Evolutionary conservation across 2,888 invertebrate genomes (phyloP).

Genomic region (Sabatieria punctata): DNA sequence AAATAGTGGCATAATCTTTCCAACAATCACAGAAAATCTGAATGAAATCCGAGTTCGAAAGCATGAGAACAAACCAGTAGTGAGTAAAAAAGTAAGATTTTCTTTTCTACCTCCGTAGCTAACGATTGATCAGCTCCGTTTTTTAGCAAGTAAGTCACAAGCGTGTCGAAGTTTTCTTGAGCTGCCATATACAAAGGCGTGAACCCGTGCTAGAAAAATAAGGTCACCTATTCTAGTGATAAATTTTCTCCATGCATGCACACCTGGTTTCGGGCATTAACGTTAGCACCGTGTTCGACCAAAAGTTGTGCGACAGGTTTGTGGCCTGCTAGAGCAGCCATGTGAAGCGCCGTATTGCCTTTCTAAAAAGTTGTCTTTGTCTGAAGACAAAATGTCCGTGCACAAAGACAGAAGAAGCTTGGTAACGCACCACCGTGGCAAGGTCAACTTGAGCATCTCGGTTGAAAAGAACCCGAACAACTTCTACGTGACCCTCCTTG

Average conservation of each 20-base stretch:
- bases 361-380: conserved; percentile 52
- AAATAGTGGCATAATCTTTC: conserved; percentile 16
- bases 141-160: conserved; percentile 74
- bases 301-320: conserved; percentile 84
- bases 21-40: no score
- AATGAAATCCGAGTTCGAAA: no score
- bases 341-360: conserved; percentile 96
- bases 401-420: no score
- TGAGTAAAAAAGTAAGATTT: no score
- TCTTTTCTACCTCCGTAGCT: conserved; percentile 65
- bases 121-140: conserved; percentile 95
- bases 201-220: conserved; percentile 67
- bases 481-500: no score
- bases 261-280: conserved; percentile 97
- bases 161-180: conserved; percentile 90
- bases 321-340: conserved; percentile 94
- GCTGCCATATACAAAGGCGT: conserved; percentile 99
- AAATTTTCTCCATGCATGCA: no score
- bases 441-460: no score
- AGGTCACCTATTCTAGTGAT: no score
- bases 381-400: no score
- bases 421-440: no score
- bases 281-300: conserved; percentile 80
- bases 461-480: no score
- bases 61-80: no score